These are phyloP conservation scores for Crocuta crocuta DNA, from an alignment of 2,113 vertebrate species.

Conservation along the genomic window DNA sequence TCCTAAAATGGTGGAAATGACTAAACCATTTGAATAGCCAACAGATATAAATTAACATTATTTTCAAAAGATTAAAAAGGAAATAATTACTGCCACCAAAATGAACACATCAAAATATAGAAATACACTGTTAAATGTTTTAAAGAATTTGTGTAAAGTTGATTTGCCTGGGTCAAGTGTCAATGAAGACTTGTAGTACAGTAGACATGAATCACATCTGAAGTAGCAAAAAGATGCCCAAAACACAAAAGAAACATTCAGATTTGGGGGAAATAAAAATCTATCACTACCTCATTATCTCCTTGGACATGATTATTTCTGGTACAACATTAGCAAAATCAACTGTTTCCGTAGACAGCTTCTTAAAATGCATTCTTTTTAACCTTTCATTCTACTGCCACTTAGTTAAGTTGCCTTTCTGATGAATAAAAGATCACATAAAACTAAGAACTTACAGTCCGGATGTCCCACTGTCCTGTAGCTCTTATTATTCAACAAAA, in stretches of 20 bases:
- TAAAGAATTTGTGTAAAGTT: background rate
- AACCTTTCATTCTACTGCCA: conserved; percentile 7
- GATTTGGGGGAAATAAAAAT: background rate
- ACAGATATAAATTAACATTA: background rate
- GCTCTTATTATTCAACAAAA: background rate
- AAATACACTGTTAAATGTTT: conserved; percentile 13
- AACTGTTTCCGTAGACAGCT: background rate
- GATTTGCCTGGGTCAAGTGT: background rate
- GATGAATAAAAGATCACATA: background rate
- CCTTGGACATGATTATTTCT: background rate
- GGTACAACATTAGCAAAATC: conserved; percentile 22
- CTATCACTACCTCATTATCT: background rate
- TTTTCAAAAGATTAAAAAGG: conserved; percentile 30
- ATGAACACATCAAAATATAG: background rate
- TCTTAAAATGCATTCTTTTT: background rate
- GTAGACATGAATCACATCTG: background rate
- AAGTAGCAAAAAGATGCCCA: background rate
- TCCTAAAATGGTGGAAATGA: background rate
- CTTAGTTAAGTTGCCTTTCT: conserved; percentile 25
- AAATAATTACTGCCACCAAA: background rate
- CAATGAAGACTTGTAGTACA: background rate
- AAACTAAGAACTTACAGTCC: background rate
- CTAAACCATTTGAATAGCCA: background rate
- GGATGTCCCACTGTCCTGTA: background rate
- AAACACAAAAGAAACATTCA: background rate